Evolutionary conservation across 2,113 vertebrate species (phyloP), one percentile per base, ranked within the genome.

Genomic region (Pheucticus melanocephalus): DNA sequence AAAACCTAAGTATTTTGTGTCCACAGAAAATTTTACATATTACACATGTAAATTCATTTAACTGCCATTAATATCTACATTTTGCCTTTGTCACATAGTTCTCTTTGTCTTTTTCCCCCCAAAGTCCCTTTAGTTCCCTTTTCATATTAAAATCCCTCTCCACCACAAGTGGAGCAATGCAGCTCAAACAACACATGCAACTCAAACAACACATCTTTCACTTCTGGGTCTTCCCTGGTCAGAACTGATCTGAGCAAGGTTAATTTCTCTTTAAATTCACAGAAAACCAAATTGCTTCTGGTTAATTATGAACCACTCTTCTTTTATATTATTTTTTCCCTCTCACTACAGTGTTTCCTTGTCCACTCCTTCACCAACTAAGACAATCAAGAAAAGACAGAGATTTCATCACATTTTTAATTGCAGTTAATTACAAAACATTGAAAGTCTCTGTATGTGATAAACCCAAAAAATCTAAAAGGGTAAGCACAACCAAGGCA

Each of bases 401-500:
- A 88, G 35, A 70, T 31, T 53, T 75, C 21, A 44, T 11, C 1
- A 0, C 27, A 44, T 39, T 80, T 83, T 81, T 61, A 63, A 84
- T 11, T 70, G 51, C 23, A 71, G 48, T 16, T 64, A 60, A 78
- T 87, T 72, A 47, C 50, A 48, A 60, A 93, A 39, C 45, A 21
- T 17, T 60, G 57, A 5, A 89, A 78, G 23, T 61, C 63, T 66
- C 72, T 35, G 7, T 27, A 28, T 44, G 57, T 33, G 31, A 65
- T 35, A 84, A 90, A 68, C 8, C 16, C 25, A 61, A 80, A 30
- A 77, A 76, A 37, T 15, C 48, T 57, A 31, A 77, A 72, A 42
- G 27, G 50, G 2, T 15, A 76, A 97, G 82, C 70, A 92, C 61
- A 53, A 57, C 51, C 93, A 75, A 78, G 86, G 80, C 94, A 92